Conservation (phyloP, 2,113 vertebrate genomes). For the Cariama cristata region DNA sequence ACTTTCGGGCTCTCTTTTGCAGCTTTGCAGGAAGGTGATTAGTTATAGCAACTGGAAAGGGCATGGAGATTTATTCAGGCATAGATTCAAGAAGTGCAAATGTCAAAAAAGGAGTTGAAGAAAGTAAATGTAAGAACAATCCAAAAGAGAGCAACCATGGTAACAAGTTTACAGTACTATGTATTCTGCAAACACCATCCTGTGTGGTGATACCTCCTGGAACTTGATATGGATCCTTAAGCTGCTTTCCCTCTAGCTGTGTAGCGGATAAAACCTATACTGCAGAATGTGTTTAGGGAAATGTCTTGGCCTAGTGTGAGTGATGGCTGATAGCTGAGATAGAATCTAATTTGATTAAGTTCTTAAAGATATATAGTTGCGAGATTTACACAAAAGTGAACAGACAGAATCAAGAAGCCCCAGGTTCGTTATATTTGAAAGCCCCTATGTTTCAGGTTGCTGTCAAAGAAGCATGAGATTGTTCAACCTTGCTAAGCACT, state of each 20-base stretch:
- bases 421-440: not conserved
- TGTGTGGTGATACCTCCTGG: not conserved
- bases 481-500: not conserved
- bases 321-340: not conserved
- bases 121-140: slow-evolving; percentile 6
- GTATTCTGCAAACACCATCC: not conserved
- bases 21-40: not conserved
- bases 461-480: not conserved
- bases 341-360: not conserved
- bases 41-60: slow-evolving; percentile 55
- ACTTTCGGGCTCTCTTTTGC: not conserved
- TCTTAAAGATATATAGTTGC: not conserved
- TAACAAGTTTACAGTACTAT: not conserved
- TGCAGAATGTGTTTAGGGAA: not conserved
- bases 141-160: not conserved
- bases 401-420: not conserved
- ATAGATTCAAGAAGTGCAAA: slow-evolving; percentile 54
- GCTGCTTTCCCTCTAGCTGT: not conserved
- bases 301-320: not conserved
- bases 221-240: not conserved
- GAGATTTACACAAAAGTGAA: not conserved
- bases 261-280: not conserved
- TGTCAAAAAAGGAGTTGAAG: slow-evolving; percentile 54
- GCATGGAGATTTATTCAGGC: slow-evolving; percentile 55
- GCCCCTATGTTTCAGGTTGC: not conserved